Percentiles rank a stretch among this genome's conserved stretches.
Evolutionary conservation across 2,888 invertebrate species (phyloP).

Genomic region (Allacma fusca): DNA sequence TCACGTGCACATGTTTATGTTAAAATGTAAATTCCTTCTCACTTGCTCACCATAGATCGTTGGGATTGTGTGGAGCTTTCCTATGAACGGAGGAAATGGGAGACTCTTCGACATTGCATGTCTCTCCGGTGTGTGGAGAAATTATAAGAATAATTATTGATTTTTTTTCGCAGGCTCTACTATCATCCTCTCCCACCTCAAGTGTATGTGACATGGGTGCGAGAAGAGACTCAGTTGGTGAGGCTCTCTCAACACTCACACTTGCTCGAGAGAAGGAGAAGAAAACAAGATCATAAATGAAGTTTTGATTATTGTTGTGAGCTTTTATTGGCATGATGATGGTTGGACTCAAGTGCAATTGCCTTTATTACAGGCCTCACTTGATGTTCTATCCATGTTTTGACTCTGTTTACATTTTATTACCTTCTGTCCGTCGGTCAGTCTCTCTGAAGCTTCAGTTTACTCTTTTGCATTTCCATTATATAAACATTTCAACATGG

Average conservation of each 20-base stretch:
- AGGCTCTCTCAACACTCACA: neutral
- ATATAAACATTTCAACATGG: no score
- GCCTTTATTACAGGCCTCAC: conserved; percentile 16
- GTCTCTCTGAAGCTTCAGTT: neutral
- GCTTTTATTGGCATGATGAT: conserved; percentile 35
- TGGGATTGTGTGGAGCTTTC: no score
- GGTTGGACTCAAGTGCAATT: conserved; percentile 14
- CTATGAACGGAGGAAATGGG: neutral
- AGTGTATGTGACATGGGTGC: neutral
- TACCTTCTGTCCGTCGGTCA: conserved; percentile 4
- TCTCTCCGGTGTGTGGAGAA: neutral
- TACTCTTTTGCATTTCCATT: no score
- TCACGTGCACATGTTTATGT: conserved; percentile 25
- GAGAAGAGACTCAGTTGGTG: neutral
- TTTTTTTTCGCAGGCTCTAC: neutral
- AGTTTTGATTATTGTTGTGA: conserved; percentile 33
- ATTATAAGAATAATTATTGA: neutral
- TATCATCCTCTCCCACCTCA: neutral
- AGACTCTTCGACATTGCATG: neutral
- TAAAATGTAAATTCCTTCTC: conserved; percentile 20
- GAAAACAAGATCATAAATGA: conserved; percentile 38
- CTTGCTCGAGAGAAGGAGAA: conserved; percentile 10
- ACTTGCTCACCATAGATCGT: no score
- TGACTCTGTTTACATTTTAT: conserved; percentile 36
- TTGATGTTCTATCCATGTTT: conserved; percentile 32